phyloP scores from a whole-genome alignment of 2,888 invertebrate species.

The Meganola albula region DNA sequence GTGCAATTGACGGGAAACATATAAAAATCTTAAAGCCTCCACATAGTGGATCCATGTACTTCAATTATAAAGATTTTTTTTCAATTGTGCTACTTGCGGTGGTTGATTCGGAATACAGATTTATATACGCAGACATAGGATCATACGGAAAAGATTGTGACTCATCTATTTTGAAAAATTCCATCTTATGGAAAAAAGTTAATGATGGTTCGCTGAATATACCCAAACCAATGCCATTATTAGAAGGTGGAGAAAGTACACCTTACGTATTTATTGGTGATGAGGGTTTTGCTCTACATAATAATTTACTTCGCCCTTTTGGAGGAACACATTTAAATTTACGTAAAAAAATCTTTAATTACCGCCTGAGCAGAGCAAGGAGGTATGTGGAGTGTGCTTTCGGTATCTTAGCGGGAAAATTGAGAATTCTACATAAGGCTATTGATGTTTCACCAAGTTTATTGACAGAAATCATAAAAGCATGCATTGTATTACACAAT shows the following conservation, averaged over 20 bases:
- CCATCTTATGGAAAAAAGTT: conserved; percentile 18
- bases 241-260: conserved; percentile 19
- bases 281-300: conserved; percentile 20
- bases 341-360: conserved; percentile 21
- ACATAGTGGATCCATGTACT: conserved; percentile 20
- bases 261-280: conserved; percentile 18
- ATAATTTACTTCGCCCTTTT: conserved; percentile 22
- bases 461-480: conserved; percentile 14
- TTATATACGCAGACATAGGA: conserved; percentile 22
- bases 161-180: conserved; percentile 19
- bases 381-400: conserved; percentile 19
- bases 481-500: conserved; percentile 22
- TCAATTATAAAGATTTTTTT: conserved; percentile 24
- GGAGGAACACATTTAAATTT: conserved; percentile 19
- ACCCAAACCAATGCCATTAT: conserved; percentile 23
- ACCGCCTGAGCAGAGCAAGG: conserved; percentile 19
- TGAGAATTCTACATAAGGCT: conserved; percentile 23
- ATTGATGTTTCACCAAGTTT: conserved; percentile 23
- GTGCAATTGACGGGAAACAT: conserved; percentile 11
- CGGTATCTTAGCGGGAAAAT: conserved; percentile 21
- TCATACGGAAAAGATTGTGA: conserved; percentile 12
- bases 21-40: conserved; percentile 18
- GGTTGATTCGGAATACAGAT: conserved; percentile 22
- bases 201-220: conserved; percentile 17
- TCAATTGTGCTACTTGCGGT: conserved; percentile 23